Percentiles rank a stretch among this genome's conserved stretches.
phyloP scores from a whole-genome alignment of 2,888 invertebrate genomes.

The Lepidochitona cinerea region DNA sequence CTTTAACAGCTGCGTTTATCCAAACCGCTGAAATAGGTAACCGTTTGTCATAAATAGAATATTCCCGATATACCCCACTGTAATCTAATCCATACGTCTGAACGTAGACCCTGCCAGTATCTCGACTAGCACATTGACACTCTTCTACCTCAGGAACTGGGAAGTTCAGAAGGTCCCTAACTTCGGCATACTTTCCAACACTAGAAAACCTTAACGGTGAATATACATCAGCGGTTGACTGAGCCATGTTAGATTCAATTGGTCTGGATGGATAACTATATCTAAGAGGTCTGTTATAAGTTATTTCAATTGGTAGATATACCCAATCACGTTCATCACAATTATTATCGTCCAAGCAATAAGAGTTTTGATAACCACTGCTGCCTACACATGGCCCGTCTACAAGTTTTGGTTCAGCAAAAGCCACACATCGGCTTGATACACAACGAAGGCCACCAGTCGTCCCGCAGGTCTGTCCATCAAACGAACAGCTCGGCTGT shows the following conservation, averaged over 20 bases:
- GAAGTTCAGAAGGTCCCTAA: not conserved
- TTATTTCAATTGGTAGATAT: constrained; percentile 53
- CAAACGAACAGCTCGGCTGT: not conserved
- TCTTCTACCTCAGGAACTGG: constrained; percentile 18
- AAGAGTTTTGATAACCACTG: constrained; percentile 44
- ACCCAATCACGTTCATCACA: constrained; percentile 57
- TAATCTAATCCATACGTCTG: constrained; percentile 55
- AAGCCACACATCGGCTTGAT: not conserved
- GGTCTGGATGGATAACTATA: constrained; percentile 47
- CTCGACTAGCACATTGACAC: not conserved
- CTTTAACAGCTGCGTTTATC: constrained; percentile 55
- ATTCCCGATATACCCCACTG: constrained; percentile 56
- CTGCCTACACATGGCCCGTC: not conserved
- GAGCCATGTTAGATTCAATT: constrained; percentile 41
- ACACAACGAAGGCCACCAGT: not conserved
- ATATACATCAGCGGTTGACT: constrained; percentile 46
- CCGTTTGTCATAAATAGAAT: constrained; percentile 52
- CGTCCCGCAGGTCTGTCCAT: not conserved
- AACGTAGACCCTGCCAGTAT: constrained; percentile 38
- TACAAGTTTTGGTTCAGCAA: not conserved
- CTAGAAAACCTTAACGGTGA: constrained; percentile 19
- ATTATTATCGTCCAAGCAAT: constrained; percentile 50
- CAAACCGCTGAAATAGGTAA: constrained; percentile 49
- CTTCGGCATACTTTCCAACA: not conserved
- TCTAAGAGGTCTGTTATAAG: constrained; percentile 49